These are phyloP conservation scores for Idris sp. DNA, from an alignment of 1,140 invertebrate genomes.

Conservation along the genomic window DNA sequence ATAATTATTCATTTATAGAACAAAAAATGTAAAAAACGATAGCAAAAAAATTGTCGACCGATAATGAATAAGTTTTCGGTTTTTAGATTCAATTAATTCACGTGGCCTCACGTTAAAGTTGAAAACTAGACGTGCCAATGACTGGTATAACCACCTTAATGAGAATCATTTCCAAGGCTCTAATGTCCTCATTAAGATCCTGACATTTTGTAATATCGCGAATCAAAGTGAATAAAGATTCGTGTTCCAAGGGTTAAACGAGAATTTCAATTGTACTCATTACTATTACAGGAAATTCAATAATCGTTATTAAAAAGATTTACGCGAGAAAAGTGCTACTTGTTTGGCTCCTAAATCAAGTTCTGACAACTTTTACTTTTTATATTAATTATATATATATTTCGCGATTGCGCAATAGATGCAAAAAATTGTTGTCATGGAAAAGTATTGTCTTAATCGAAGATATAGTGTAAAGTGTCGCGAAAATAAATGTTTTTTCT, in stretches of 20 bases:
- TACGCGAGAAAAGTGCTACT: conserved; percentile 34
- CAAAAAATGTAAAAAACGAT: no score
- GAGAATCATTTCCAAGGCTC: conserved; percentile 40
- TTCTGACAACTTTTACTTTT: neutral
- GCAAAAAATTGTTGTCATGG: neutral
- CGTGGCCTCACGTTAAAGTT: conserved; percentile 26
- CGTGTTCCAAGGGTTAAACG: conserved; percentile 28
- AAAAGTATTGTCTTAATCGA: conserved; percentile 44
- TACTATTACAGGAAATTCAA: conserved; percentile 48
- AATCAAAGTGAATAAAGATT: conserved; percentile 56
- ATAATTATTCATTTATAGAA: no score
- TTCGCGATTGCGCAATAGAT: conserved; percentile 1
- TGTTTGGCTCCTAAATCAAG: conserved; percentile 22
- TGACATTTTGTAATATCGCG: conserved; percentile 55
- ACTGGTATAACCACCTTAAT: conserved; percentile 36
- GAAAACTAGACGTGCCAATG: conserved; percentile 37
- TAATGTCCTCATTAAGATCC: conserved; percentile 50
- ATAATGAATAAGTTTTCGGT: conserved; percentile 25
- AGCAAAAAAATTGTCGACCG: neutral
- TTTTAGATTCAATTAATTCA: conserved; percentile 35
- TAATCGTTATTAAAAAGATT: conserved; percentile 57
- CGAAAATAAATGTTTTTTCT: conserved; percentile 48
- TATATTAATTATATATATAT: conserved; percentile 12
- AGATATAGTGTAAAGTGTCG: conserved; percentile 24
- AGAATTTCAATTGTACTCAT: conserved; percentile 43